phyloP scores from a whole-genome alignment of 2,113 vertebrate genomes.

The Brevimyrus niger region DNA sequence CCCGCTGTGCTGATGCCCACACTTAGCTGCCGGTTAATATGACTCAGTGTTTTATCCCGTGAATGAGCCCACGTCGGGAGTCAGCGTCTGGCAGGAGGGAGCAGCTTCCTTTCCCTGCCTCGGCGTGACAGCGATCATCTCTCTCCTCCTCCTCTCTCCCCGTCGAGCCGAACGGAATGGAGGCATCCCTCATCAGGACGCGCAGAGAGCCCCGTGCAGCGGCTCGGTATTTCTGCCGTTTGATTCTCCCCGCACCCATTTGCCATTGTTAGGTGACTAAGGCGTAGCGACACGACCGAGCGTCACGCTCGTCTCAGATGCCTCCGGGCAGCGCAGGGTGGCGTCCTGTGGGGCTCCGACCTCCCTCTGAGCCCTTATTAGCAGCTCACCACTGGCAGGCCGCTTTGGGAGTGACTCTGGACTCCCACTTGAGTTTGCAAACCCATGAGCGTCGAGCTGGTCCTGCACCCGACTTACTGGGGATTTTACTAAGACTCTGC shows the following conservation, averaged over 20 bases:
- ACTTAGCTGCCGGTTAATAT: not conserved
- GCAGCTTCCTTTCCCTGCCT: not conserved
- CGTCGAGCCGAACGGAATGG: slow-evolving; percentile 10
- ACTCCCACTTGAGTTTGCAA: not conserved
- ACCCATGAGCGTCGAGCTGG: not conserved
- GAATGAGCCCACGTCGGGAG: not conserved
- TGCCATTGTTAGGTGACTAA: not conserved
- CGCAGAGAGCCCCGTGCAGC: not conserved
- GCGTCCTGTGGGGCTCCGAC: not conserved
- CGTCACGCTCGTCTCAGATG: not conserved
- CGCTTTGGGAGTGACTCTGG: not conserved
- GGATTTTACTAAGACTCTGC: not conserved
- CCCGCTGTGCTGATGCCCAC: not conserved
- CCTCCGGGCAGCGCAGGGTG: not conserved
- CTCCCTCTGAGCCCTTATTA: not conserved
- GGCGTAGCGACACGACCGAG: not conserved
- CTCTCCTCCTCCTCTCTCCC: slow-evolving; percentile 9
- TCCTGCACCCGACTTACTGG: not conserved
- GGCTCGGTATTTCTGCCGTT: not conserved
- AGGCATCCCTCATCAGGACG: not conserved
- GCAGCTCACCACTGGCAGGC: not conserved
- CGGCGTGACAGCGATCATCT: not conserved
- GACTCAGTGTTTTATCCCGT: slow-evolving; percentile 10
- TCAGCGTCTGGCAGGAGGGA: slow-evolving; percentile 2
- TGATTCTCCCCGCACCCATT: not conserved